A percentile compares a stretch with the other conserved stretches of the same genome.
Evolutionary conservation across 2,888 invertebrate genomes (phyloP).

Genomic region (Lutraria lutraria): DNA sequence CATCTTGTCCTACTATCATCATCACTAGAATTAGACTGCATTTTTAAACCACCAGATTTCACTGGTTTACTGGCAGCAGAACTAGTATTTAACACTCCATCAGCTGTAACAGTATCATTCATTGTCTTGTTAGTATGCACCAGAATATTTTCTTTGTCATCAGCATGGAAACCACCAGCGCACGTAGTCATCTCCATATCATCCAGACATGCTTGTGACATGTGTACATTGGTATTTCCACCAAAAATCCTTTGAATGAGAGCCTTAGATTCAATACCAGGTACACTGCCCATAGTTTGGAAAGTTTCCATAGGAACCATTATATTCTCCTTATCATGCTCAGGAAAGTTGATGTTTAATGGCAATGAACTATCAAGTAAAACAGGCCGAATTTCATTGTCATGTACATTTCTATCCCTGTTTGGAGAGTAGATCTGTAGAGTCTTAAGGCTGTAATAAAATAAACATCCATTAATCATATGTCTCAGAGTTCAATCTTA

Average conservation of each 20-base stretch:
- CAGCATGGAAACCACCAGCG: background rate
- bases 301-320: conserved; percentile 27
- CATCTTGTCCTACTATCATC: conserved; percentile 28
- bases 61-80: background rate
- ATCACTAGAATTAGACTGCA: conserved; percentile 19
- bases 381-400: background rate
- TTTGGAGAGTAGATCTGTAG: conserved; percentile 58
- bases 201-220: background rate
- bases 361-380: background rate
- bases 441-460: conserved; percentile 39
- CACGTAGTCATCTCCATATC: conserved; percentile 46
- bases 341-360: background rate
- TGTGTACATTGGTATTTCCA: background rate
- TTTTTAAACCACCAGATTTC: conserved; percentile 27
- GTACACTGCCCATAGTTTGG: background rate
- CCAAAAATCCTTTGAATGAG: conserved; percentile 15
- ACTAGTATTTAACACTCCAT: background rate
- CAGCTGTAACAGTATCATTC: conserved; percentile 43
- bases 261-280: background rate
- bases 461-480: background rate
- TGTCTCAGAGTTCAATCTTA: background rate
- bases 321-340: conserved; percentile 46
- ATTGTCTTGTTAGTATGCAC: background rate
- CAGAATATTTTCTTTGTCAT: conserved; percentile 18
- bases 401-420: conserved; percentile 24